Evolutionary conservation across 2,888 invertebrate species (phyloP), one percentile per base, ranked within the genome.

Genomic region (Pantelozetes paolii): DNA sequence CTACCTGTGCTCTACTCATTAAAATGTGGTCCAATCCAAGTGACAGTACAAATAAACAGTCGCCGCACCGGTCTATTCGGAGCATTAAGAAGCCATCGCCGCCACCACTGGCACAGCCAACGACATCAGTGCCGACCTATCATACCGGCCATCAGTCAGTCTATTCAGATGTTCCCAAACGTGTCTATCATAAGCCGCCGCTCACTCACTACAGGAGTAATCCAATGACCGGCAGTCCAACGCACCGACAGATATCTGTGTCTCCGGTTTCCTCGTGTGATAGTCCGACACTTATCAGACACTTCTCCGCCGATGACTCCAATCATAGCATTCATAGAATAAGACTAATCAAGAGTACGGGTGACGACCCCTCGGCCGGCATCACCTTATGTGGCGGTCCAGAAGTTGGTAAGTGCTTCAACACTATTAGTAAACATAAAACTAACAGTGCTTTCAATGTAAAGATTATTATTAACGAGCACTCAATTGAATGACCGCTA

Each of bases 361-460:
- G 64, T 26, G 72, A 72, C 40, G 42, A 59, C 18, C 72, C 72
- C 0, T 40, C 36, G 13, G 72, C 42, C 45, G 74, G 74, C 30
- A 54, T 74, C 30, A 74, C 71, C 23, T 64, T 74, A 30, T 74
- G 74, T n/a, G 74, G 74, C 45, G 74, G 74, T 11, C 45, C 42
- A 18, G 74, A 74, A 72, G 74, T 74, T 11, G 73, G 73, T 73
- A 13, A 73, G 73, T 57, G 13, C n/a, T n/a, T n/a, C n/a, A n/a
- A n/a, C n/a, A n/a, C n/a, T n/a, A n/a, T n/a, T n/a, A n/a, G n/a
- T n/a, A n/a, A n/a, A n/a, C n/a, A n/a, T n/a, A n/a, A n/a, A n/a
- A n/a, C n/a, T n/a, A 13, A 9, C 30, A 23, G 26, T 72, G 23
- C 54, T 15, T 71, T 71, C 5, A 59, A 26, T 67, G 5, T n/a